Conservation (phyloP, 2,797 vertebrate genomes). For the Sebastes flavidus region DNA sequence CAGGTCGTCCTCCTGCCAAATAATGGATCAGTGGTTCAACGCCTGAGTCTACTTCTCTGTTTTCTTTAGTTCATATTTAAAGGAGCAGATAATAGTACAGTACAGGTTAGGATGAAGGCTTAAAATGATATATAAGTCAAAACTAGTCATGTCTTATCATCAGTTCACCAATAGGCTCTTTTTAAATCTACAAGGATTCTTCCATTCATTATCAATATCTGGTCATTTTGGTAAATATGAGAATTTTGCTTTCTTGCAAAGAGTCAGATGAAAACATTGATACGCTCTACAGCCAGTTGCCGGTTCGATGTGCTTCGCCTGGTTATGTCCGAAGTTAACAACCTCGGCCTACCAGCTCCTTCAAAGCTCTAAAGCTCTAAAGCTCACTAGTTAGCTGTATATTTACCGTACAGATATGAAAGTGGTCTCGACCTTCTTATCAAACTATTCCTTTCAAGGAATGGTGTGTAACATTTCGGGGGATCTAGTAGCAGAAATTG, state of each 20-base stretch:
- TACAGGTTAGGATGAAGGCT: not conserved
- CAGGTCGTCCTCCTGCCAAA: constrained; percentile 15
- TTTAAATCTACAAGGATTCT: not conserved
- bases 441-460: not conserved
- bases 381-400: not conserved
- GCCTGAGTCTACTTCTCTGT: not conserved
- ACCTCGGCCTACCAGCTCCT: not conserved
- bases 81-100: not conserved
- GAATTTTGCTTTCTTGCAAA: not conserved
- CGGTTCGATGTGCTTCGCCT: not conserved
- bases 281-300: not conserved
- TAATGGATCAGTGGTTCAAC: constrained; percentile 36
- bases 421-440: not conserved
- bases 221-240: not conserved
- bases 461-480: too few species aligned
- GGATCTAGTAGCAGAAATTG: too few species aligned
- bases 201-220: not conserved
- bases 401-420: not conserved
- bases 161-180: not conserved
- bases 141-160: not conserved
- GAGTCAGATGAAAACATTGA: not conserved
- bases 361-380: not conserved
- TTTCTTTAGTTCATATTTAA: not conserved
- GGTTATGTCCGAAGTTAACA: not conserved
- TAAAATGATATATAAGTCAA: not conserved